These are phyloP conservation scores for Achroia grisella DNA, from an alignment of 1,140 invertebrate genomes.

Conservation along the genomic window DNA sequence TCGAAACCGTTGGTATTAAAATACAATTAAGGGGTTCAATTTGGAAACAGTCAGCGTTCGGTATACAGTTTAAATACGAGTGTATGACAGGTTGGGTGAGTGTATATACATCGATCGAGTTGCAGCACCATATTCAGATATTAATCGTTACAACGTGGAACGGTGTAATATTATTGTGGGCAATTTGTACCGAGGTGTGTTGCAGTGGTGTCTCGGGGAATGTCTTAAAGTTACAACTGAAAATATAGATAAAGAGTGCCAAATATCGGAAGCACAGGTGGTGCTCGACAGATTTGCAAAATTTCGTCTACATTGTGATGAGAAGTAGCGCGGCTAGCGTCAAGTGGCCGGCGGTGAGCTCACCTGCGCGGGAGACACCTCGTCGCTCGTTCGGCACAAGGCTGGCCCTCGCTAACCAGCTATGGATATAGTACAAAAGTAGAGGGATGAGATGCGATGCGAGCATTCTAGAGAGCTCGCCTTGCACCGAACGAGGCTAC, in stretches of 20 bases:
- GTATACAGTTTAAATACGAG: neutral
- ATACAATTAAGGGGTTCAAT: too few species aligned
- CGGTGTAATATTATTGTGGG: slow-evolving; percentile 24
- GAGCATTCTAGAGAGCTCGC: slow-evolving; percentile 2
- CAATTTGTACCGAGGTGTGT: slow-evolving; percentile 28
- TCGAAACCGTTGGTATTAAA: neutral
- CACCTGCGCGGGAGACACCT: neutral
- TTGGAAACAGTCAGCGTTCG: slow-evolving; percentile 5
- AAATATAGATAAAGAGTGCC: slow-evolving; percentile 63
- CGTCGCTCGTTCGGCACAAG: neutral
- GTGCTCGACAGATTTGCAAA: slow-evolving; percentile 60
- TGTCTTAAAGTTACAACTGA: slow-evolving; percentile 34
- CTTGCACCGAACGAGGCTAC: slow-evolving; percentile 35
- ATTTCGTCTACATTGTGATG: slow-evolving; percentile 59
- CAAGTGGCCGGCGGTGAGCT: slow-evolving; percentile 27
- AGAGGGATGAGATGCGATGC: neutral
- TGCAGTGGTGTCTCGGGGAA: slow-evolving; percentile 26
- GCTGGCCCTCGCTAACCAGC: too few species aligned
- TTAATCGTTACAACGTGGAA: slow-evolving; percentile 15
- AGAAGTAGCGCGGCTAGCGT: slow-evolving; percentile 28
- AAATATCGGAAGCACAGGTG: slow-evolving; percentile 67
- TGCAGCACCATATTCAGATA: slow-evolving; percentile 22
- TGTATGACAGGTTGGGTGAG: slow-evolving; percentile 13
- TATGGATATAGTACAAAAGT: too few species aligned
- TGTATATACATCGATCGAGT: slow-evolving; percentile 28